These are phyloP conservation scores for Ctenomys sociabilis DNA, from an alignment of 2,113 vertebrate genomes.

Conservation along the genomic window DNA sequence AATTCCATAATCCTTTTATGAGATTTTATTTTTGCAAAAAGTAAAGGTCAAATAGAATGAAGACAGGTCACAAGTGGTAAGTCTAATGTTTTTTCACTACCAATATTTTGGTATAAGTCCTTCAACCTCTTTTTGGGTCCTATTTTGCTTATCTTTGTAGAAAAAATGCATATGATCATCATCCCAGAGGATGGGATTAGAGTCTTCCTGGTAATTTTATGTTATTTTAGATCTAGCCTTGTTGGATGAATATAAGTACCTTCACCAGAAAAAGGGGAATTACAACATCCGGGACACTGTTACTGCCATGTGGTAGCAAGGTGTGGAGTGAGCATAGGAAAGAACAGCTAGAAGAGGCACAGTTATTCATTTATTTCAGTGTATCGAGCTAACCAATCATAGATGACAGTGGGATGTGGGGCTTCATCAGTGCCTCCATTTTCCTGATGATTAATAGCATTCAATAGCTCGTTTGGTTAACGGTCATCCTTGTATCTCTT, in stretches of 20 bases:
- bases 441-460: not conserved
- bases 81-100: not conserved
- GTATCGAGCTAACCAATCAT: not conserved
- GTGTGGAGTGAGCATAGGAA: not conserved
- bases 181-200: not conserved
- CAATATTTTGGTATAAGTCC: not conserved
- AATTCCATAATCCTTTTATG: not conserved
- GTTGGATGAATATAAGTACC: not conserved
- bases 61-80: not conserved
- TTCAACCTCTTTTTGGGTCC: not conserved
- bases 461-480: not conserved
- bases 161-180: not conserved
- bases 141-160: not conserved
- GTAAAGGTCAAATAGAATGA: not conserved
- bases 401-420: not conserved
- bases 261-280: not conserved
- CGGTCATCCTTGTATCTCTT: not conserved
- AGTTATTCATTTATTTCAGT: not conserved
- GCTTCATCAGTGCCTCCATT: not conserved
- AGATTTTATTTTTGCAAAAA: not conserved
- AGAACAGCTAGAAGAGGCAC: not conserved
- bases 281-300: not conserved
- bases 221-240: not conserved
- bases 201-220: not conserved
- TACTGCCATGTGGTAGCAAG: not conserved